A percentile compares a stretch with the other conserved stretches of the same genome.
These are phyloP conservation scores for Probaryconus sp. DNA, from an alignment of 1,140 invertebrate genomes.

Conservation along the genomic window DNA sequence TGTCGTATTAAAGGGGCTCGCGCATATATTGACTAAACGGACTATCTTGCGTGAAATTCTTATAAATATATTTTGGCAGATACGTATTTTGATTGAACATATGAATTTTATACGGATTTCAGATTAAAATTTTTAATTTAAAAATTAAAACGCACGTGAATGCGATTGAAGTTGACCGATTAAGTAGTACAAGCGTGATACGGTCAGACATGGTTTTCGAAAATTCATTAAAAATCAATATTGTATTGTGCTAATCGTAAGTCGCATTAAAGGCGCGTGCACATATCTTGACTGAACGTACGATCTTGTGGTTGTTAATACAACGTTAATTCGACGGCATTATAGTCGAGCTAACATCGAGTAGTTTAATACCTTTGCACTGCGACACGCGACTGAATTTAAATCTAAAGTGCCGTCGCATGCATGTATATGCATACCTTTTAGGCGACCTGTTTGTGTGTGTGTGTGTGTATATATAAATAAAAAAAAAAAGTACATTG, in stretches of 20 bases:
- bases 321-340: slow-evolving; percentile 64
- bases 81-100: too few relatives aligned
- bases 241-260: slow-evolving; percentile 38
- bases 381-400: slow-evolving; percentile 61
- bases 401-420: slow-evolving; percentile 35
- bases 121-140: too few relatives aligned
- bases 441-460: too few relatives aligned
- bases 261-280: slow-evolving; percentile 54
- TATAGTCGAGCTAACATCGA: slow-evolving; percentile 49
- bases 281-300: slow-evolving; percentile 33
- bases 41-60: slow-evolving; percentile 55
- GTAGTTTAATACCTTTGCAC: slow-evolving; percentile 46
- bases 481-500: too few relatives aligned
- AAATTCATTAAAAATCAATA: too few relatives aligned
- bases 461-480: too few relatives aligned
- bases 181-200: too few relatives aligned
- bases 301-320: slow-evolving; percentile 59
- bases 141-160: too few relatives aligned
- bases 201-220: too few relatives aligned
- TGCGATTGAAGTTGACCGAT: too few relatives aligned
- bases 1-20: slow-evolving; percentile 53
- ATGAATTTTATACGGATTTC: too few relatives aligned
- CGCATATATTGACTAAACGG: slow-evolving; percentile 32
- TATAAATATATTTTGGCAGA: too few relatives aligned
- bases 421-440: background rate